phyloP scores from a whole-genome alignment of 2,113 vertebrate genomes.

The Tychaedon coryphoeus region DNA sequence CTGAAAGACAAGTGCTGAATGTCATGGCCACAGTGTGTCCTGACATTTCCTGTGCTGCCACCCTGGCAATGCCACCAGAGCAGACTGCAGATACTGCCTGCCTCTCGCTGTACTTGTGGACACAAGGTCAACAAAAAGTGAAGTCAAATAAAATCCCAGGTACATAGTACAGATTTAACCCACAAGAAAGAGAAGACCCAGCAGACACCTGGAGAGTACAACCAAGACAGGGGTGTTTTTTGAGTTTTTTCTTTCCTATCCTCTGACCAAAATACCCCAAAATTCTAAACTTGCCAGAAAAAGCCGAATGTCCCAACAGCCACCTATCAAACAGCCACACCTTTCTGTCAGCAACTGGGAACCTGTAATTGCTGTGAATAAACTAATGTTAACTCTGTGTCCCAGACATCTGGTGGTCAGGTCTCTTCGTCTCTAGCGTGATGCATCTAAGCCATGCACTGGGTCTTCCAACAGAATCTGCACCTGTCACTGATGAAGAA shows the following conservation, averaged over 20 bases:
- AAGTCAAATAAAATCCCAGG: neutral
- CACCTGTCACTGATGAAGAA: neutral
- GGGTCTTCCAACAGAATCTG: neutral
- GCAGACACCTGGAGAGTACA: neutral
- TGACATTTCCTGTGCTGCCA: neutral
- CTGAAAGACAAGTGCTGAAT: neutral
- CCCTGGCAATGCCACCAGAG: neutral
- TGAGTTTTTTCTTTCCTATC: neutral
- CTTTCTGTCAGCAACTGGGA: neutral
- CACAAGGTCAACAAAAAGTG: neutral
- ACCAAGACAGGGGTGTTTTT: neutral
- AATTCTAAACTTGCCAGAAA: neutral
- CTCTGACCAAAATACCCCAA: neutral
- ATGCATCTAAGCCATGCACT: neutral
- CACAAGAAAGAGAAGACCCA: neutral
- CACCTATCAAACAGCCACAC: neutral
- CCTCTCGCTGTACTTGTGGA: neutral
- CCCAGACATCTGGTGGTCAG: neutral
- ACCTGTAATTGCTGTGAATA: neutral
- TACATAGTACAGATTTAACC: neutral
- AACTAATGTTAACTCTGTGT: neutral
- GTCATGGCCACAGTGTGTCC: rapidly evolving
- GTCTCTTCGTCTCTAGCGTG: neutral
- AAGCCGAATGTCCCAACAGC: neutral
- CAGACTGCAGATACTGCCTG: neutral